These are phyloP conservation scores for Strigops habroptila DNA, from an alignment of 2,113 vertebrate genomes.

Conservation along the genomic window DNA sequence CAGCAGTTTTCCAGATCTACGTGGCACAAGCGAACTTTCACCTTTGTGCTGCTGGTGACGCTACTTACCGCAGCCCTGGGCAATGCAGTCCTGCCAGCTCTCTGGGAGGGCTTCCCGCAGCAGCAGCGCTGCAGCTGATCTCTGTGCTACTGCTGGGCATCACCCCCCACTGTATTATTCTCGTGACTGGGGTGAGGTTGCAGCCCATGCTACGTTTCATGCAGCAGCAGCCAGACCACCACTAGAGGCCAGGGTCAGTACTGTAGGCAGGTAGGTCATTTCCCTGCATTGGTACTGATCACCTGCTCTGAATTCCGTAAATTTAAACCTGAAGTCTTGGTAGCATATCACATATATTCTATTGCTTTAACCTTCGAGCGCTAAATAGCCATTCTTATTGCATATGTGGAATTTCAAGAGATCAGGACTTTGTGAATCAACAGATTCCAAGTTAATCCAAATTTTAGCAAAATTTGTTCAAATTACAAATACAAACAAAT, in stretches of 20 bases:
- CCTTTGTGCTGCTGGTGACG: background rate
- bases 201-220: background rate
- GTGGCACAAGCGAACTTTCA: background rate
- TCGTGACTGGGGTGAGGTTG: background rate
- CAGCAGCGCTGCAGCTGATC: background rate
- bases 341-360: background rate
- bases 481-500: background rate
- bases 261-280: accelerated
- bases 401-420: background rate
- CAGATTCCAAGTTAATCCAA: background rate
- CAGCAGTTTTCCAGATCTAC: background rate
- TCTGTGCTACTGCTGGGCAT: background rate
- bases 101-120: background rate
- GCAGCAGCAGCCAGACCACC: background rate
- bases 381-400: background rate
- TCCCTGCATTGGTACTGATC: background rate
- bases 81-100: background rate
- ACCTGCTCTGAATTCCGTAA: background rate
- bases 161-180: too few species aligned
- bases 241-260: background rate
- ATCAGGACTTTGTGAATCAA: background rate
- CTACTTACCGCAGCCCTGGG: background rate
- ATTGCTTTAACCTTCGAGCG: background rate
- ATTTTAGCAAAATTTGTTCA: background rate
- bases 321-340: background rate